A percentile compares a stretch with the other conserved stretches of the same genome.
Evolutionary conservation across 2,113 vertebrate genomes (phyloP).

Genomic region (Chascanopsetta lugubris): DNA sequence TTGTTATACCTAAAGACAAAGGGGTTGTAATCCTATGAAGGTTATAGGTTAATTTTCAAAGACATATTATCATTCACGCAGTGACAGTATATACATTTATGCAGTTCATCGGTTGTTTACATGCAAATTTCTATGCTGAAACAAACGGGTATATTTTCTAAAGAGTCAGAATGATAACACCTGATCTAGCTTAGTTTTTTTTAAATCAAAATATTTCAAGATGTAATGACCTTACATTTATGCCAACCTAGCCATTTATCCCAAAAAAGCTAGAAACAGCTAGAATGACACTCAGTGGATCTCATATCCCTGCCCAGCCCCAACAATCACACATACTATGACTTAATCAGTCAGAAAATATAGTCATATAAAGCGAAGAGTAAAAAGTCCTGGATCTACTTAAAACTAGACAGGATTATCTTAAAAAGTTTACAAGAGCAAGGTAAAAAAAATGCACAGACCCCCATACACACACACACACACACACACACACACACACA

Average conservation of each 20-base stretch:
- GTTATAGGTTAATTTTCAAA: constrained; percentile 32
- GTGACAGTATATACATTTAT: constrained; percentile 11
- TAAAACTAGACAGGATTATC: no score
- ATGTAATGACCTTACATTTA: background rate
- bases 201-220: background rate
- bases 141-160: constrained; percentile 11
- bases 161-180: constrained; percentile 8
- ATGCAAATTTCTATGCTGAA: constrained; percentile 28
- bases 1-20: constrained; percentile 15
- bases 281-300: background rate
- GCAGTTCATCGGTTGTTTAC: constrained; percentile 38
- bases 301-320: no score
- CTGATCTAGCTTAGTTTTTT: constrained; percentile 1
- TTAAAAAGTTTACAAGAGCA: no score
- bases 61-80: constrained; percentile 22
- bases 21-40: constrained; percentile 12
- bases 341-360: no score
- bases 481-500: no score
- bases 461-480: no score
- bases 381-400: no score
- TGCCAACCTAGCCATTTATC: constrained; percentile 1
- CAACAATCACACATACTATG: no score
- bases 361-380: no score
- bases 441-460: no score
- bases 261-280: background rate